These are phyloP conservation scores for Pungitius pungitius DNA, from an alignment of 2,113 vertebrate species.

Conservation along the genomic window DNA sequence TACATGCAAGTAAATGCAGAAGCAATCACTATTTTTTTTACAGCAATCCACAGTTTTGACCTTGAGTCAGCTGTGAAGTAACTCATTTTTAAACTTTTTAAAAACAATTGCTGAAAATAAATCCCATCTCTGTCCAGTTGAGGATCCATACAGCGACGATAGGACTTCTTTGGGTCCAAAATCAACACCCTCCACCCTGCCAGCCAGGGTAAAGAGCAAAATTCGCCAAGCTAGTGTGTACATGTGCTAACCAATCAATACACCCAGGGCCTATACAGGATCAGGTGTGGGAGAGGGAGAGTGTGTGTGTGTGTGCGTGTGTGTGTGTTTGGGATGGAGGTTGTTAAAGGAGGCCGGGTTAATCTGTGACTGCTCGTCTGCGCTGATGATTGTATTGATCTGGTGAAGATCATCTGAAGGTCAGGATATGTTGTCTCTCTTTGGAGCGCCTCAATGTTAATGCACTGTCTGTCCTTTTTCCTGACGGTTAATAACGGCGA, in stretches of 20 bases:
- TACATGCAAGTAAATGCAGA: constrained; percentile 50
- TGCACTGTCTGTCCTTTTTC: constrained; percentile 50
- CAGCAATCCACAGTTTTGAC: background rate
- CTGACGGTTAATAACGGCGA: constrained; percentile 15
- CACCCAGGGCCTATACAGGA: constrained; percentile 32
- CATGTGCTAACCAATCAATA: constrained; percentile 67
- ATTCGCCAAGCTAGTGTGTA: constrained; percentile 60
- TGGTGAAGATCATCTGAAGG: constrained; percentile 77
- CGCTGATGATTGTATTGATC: constrained; percentile 78
- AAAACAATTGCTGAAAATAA: background rate
- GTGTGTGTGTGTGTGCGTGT: constrained; percentile 8
- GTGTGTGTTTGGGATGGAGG: constrained; percentile 6
- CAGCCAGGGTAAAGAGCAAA: constrained; percentile 49
- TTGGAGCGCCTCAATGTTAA: constrained; percentile 50
- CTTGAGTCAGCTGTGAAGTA: background rate
- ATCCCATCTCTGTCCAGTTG: background rate
- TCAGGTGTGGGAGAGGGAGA: constrained; percentile 35
- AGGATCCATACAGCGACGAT: constrained; percentile 4
- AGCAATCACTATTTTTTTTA: constrained; percentile 9
- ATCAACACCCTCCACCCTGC: constrained; percentile 4
- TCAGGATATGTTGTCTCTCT: constrained; percentile 72
- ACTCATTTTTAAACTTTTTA: background rate
- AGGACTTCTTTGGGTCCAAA: constrained; percentile 18
- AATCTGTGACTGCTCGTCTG: constrained; percentile 72
- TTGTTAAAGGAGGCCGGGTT: constrained; percentile 58